phyloP scores from a whole-genome alignment of 2,888 invertebrate species.

The Agonum fuliginosum region DNA sequence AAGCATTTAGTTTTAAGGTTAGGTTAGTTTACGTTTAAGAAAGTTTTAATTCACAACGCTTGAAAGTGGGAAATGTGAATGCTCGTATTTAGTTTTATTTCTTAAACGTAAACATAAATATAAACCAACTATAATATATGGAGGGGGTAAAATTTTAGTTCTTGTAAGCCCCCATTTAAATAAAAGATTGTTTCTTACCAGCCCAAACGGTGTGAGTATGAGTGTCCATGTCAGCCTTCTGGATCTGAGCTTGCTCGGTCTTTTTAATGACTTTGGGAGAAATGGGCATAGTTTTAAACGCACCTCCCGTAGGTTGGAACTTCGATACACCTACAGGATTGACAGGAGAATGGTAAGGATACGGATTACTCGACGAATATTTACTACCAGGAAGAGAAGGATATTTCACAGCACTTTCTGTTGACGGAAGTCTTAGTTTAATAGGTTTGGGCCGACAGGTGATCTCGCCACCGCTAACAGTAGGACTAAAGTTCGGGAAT shows the following conservation, averaged over 20 bases:
- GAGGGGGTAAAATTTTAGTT: too few relatives aligned
- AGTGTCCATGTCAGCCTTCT: slow-evolving; percentile 65
- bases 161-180: neutral
- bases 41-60: neutral
- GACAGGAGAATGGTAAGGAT: slow-evolving; percentile 81
- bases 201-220: slow-evolving; percentile 64
- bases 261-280: slow-evolving; percentile 74
- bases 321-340: slow-evolving; percentile 90
- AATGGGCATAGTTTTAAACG: slow-evolving; percentile 90
- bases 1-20: too few relatives aligned
- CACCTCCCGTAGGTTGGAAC: slow-evolving; percentile 95
- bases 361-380: slow-evolving; percentile 71
- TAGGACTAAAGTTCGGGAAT: slow-evolving; percentile 75
- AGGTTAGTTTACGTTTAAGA: neutral
- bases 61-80: too few relatives aligned
- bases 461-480: slow-evolving; percentile 76
- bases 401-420: slow-evolving; percentile 75
- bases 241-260: slow-evolving; percentile 64
- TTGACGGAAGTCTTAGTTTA: slow-evolving; percentile 79
- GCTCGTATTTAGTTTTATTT: too few relatives aligned
- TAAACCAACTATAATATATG: too few relatives aligned
- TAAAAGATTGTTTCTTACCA: slow-evolving; percentile 54
- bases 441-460: slow-evolving; percentile 93
- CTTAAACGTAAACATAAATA: too few relatives aligned
- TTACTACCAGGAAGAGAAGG: slow-evolving; percentile 72